Evolutionary conservation across 2,113 vertebrate species (phyloP).

Genomic region (Burhinus bistriatus): DNA sequence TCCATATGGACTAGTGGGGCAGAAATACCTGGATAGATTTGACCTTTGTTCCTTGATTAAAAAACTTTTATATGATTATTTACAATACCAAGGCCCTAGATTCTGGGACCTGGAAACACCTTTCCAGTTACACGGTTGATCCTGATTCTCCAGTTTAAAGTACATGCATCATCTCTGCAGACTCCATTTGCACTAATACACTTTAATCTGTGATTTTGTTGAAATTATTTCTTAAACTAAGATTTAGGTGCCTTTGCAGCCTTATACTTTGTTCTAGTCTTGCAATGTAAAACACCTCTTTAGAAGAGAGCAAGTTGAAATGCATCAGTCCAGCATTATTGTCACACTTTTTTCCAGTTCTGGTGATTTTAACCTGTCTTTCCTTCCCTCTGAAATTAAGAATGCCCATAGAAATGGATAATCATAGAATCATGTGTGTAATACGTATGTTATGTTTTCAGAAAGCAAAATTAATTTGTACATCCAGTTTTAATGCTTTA

Average conservation of each 20-base stretch:
- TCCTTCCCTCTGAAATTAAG: neutral
- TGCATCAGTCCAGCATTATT: neutral
- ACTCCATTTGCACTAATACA: neutral
- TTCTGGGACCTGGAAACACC: neutral
- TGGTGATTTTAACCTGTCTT: neutral
- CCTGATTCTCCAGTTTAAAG: neutral
- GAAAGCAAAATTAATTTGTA: neutral
- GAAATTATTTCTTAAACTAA: neutral
- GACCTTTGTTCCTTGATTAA: neutral
- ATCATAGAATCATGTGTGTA: neutral
- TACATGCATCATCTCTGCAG: neutral
- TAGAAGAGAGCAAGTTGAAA: neutral
- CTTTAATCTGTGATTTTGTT: neutral
- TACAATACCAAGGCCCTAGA: neutral
- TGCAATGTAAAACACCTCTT: neutral
- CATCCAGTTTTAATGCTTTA: neutral
- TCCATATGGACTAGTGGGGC: neutral
- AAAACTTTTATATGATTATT: neutral
- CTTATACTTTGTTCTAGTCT: neutral
- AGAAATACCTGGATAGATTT: neutral
- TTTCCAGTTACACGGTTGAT: neutral
- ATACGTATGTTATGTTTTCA: neutral
- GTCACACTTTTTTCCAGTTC: neutral
- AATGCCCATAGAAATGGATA: neutral
- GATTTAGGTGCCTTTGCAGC: neutral